Conservation (phyloP, 2,888 invertebrate species). For the Tanypteryx hageni region DNA sequence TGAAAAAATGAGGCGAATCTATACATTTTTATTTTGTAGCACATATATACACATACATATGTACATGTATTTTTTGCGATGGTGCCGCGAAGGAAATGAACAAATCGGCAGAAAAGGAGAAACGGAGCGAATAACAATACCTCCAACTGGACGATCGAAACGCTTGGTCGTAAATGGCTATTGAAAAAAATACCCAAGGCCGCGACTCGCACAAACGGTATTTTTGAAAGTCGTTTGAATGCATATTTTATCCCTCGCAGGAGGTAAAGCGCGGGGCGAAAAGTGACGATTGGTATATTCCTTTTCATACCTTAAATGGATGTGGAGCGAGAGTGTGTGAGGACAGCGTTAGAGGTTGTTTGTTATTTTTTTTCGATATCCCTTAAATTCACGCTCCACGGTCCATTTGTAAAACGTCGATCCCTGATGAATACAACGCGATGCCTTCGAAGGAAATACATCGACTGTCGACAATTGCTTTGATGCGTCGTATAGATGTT, state of each 20-base stretch:
- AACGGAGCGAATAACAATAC: constrained; percentile 36
- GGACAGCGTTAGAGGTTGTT: not conserved
- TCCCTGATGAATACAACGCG: too few relatives aligned
- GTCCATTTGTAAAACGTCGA: too few relatives aligned
- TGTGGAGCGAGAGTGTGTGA: not conserved
- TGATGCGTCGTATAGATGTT: too few relatives aligned
- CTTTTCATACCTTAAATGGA: not conserved
- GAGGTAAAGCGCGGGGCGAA: not conserved
- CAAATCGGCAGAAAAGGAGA: not conserved
- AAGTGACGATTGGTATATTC: not conserved
- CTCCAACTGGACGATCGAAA: constrained; percentile 16
- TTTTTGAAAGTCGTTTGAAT: constrained; percentile 42
- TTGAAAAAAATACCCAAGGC: constrained; percentile 23
- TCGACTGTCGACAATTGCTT: too few relatives aligned
- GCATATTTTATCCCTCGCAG: constrained; percentile 13
- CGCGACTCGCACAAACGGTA: not conserved
- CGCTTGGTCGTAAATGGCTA: not conserved
- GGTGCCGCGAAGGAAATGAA: not conserved
- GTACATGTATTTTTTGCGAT: not conserved
- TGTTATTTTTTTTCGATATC: not conserved
- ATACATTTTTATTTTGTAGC: not conserved
- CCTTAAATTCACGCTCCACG: not conserved
- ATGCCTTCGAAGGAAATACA: too few relatives aligned
- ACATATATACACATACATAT: constrained; percentile 16
- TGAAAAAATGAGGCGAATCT: not conserved